phyloP scores from a whole-genome alignment of 2,797 vertebrate species.

The Dipus sagitta region DNA sequence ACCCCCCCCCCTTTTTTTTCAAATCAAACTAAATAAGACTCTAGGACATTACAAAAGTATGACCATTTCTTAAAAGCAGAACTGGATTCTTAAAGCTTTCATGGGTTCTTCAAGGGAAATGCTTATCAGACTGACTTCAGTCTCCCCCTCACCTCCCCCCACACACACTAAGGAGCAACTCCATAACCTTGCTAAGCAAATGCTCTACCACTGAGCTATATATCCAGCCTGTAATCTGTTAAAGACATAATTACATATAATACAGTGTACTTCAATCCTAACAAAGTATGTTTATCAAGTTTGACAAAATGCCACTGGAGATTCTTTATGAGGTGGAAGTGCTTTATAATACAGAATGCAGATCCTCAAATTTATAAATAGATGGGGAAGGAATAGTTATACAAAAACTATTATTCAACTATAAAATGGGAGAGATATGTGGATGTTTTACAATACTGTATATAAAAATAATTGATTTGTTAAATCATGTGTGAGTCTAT shows the following conservation, averaged over 20 bases:
- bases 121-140: background rate
- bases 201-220: background rate
- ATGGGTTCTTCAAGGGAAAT: background rate
- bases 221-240: background rate
- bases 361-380: background rate
- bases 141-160: background rate
- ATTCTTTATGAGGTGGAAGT: background rate
- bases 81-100: background rate
- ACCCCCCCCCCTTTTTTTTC: background rate
- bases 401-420: background rate
- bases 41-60: background rate
- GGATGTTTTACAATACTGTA: background rate
- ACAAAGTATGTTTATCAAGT: constrained; percentile 27
- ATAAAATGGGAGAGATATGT: background rate
- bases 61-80: background rate
- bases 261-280: background rate
- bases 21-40: background rate
- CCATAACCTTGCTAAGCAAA: background rate
- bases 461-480: constrained; percentile 53
- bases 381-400: background rate
- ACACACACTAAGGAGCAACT: background rate
- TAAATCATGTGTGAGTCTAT: constrained; percentile 20
- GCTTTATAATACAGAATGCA: background rate
- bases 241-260: background rate
- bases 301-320: constrained; percentile 39